These are phyloP conservation scores for Myocastor coypus DNA, from an alignment of 2,113 vertebrate genomes.

Conservation along the genomic window DNA sequence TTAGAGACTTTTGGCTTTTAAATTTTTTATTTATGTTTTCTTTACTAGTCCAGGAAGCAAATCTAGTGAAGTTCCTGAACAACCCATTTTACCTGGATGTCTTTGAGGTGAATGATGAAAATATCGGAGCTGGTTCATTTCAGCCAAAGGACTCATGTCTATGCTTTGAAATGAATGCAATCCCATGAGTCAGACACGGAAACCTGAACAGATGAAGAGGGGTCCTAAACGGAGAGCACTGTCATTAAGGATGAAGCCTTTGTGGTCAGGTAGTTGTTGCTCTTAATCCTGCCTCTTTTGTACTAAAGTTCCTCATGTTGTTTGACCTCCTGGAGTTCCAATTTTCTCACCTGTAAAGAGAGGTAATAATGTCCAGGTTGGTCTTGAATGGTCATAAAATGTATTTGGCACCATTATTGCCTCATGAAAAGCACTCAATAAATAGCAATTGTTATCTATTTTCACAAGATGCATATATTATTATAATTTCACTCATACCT, in stretches of 20 bases:
- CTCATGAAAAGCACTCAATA: background rate
- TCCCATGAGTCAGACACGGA: background rate
- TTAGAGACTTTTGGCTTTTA: background rate
- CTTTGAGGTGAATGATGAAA: conserved; percentile 40
- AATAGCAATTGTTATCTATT: conserved; percentile 15
- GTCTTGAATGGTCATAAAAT: conserved; percentile 3
- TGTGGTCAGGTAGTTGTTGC: background rate
- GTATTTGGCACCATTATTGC: background rate
- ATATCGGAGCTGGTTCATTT: background rate
- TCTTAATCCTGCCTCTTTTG: background rate
- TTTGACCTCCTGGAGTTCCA: background rate
- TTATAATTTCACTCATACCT: background rate
- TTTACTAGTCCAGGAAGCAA: background rate
- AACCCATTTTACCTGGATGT: background rate
- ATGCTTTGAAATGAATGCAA: background rate
- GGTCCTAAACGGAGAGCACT: background rate
- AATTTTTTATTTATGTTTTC: background rate
- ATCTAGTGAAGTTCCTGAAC: background rate
- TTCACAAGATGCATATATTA: background rate
- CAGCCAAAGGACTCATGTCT: background rate
- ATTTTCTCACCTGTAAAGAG: background rate
- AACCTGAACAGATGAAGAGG: background rate
- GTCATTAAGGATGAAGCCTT: background rate
- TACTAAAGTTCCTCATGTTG: background rate
- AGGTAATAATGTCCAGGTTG: background rate